Percentiles rank a stretch among this genome's conserved stretches.
Conservation (phyloP, 1,140 invertebrate genomes). For the Heterodera carotae region DNA sequence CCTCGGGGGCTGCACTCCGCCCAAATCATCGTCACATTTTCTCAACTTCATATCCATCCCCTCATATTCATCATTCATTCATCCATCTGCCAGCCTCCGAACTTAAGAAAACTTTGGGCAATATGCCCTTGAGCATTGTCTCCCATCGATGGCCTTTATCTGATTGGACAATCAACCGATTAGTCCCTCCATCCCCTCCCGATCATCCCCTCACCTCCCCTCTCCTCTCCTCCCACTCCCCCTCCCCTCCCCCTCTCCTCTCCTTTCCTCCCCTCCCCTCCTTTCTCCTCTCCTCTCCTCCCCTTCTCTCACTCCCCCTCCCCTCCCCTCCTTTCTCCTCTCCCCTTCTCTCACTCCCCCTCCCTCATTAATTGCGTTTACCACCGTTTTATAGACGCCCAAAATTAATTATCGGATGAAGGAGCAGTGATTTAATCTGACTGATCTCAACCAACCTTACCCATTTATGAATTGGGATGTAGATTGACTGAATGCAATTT, state of each 20-base stretch:
- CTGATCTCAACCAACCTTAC: neutral
- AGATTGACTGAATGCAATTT: neutral
- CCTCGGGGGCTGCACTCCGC: neutral
- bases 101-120: neutral
- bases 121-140: slow-evolving; percentile 3
- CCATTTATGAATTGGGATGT: neutral
- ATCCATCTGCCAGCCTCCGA: neutral
- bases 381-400: slow-evolving; percentile 14
- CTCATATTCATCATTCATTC: neutral
- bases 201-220: no score
- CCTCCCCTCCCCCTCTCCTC: neutral
- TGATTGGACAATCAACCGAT: neutral
- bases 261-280: neutral
- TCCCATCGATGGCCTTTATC: neutral
- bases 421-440: neutral
- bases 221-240: neutral
- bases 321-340: neutral
- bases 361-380: slow-evolving; percentile 13
- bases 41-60: neutral
- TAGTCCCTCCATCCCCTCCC: neutral
- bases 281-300: neutral
- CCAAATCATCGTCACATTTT: neutral
- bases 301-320: neutral
- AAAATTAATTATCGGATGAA: slow-evolving; percentile 14
- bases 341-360: neutral